Percentiles rank a stretch among this genome's conserved stretches.
phyloP scores from a whole-genome alignment of 2,113 vertebrate genomes.

The Tapirus terrestris region DNA sequence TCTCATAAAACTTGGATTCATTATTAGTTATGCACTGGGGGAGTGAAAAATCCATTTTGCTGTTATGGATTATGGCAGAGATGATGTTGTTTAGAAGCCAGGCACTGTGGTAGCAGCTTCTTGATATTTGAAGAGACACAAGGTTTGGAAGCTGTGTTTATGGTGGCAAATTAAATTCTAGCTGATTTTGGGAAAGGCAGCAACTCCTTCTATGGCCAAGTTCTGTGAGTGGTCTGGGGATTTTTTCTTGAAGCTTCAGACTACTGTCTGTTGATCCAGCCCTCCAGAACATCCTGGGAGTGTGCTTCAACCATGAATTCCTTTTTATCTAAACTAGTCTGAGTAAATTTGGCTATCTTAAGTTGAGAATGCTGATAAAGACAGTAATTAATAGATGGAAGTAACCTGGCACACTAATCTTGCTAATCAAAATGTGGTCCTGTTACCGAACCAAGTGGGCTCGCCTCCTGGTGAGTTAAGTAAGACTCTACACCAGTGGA shows the following conservation, averaged over 20 bases:
- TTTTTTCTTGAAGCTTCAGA: not conserved
- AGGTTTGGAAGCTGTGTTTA: not conserved
- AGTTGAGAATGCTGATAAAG: not conserved
- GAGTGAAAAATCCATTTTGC: not conserved
- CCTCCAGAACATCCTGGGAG: not conserved
- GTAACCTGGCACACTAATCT: not conserved
- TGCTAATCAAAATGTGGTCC: not conserved
- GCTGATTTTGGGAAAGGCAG: not conserved
- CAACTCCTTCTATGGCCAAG: not conserved
- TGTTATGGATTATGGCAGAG: not conserved
- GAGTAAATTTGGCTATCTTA: not conserved
- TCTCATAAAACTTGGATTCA: not conserved
- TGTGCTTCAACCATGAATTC: not conserved
- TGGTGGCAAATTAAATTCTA: not conserved
- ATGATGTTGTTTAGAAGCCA: not conserved
- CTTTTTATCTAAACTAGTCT: not conserved
- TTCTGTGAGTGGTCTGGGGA: not conserved
- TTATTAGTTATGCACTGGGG: not conserved
- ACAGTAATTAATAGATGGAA: not conserved
- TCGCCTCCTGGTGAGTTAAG: too few species aligned
- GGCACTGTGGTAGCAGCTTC: not conserved
- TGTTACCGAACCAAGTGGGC: too few species aligned
- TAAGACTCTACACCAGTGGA: too few species aligned
- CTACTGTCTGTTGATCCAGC: not conserved
- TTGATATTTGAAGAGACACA: not conserved